Evolutionary conservation across 2,797 vertebrate genomes (phyloP), one percentile per base, ranked within the genome.

Genomic region (Sebastes baramenuke): DNA sequence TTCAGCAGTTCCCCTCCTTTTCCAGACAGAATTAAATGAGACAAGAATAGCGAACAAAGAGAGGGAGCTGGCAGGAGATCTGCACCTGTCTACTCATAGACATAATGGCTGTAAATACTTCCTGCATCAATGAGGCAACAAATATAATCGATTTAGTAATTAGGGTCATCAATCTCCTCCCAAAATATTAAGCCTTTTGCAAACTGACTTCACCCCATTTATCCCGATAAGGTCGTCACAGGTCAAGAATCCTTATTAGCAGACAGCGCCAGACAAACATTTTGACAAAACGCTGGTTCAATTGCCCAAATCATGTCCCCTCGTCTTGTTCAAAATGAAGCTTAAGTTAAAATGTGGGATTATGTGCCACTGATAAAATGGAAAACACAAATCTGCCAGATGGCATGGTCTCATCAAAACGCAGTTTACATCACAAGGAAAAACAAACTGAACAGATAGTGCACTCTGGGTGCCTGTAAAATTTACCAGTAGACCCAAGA

Each of bases 301-400:
- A 80, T 61, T 84, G 67, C 62, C 74, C n/a, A 74, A 79, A 79
- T 77, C 29, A 69, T 68, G 52, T 64, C 20, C 38, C 12, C 2
- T 16, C 7, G 2, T 66, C 67, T 60, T 64, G 34, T 61, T 83
- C 60, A 78, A 66, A 73, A 80, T 62, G 24, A 83, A 60, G 67
- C 67, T 79, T 61, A 32, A 85, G 22, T 84, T 80, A 36, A 84
- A 91, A 81, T 74, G 80, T 74, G 66, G 74, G 78, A 88, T 89
- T 84, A 86, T 71, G 79, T 78, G 68, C 72, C 27, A 49, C 34
- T 59, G 83, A 88, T 84, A 76, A 83, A 87, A 84, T 70, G 34
- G 16, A 78, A 81, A 81, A 67, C 36, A 79, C 49, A 87, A 88
- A 82, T 79, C 77, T 81, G 81, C 83, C 88, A 88, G 88, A 90